Conservation (phyloP, 2,113 vertebrate genomes). For the Peromyscus leucopus region DNA sequence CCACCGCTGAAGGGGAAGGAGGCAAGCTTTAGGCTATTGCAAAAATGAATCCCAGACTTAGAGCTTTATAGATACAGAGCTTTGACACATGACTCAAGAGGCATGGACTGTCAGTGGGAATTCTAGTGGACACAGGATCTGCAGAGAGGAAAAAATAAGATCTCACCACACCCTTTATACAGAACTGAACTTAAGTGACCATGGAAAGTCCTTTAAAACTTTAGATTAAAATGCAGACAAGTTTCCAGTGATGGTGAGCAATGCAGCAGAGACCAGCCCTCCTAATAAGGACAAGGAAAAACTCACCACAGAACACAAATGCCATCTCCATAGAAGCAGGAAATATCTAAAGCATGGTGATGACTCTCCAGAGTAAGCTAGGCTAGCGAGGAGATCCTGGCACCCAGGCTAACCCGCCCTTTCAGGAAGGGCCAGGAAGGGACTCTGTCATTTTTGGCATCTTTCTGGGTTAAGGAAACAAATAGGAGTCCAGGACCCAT, state of each 20-base stretch:
- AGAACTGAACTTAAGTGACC: not conserved
- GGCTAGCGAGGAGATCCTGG: not conserved
- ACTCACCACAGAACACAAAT: not conserved
- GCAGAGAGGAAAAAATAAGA: not conserved
- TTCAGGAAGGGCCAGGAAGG: not conserved
- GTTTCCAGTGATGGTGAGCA: not conserved
- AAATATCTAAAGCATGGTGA: not conserved
- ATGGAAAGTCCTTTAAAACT: not conserved
- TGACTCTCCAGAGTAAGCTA: not conserved
- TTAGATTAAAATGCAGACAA: slow-evolving; percentile 18
- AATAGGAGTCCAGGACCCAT: slow-evolving; percentile 1
- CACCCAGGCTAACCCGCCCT: not conserved
- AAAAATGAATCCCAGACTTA: not conserved
- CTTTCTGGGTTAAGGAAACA: not conserved
- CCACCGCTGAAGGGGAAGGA: not conserved
- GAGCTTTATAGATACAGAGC: not conserved
- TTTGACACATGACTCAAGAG: not conserved
- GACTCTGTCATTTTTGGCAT: slow-evolving; percentile 42
- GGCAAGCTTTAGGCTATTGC: not conserved
- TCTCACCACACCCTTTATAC: not conserved
- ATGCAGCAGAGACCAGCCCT: not conserved
- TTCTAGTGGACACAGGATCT: not conserved
- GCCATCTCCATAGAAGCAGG: not conserved
- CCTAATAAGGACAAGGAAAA: slow-evolving; percentile 5
- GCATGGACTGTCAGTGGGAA: not conserved